phyloP scores from a whole-genome alignment of 1,140 invertebrate genomes.

The Pseudomyrmex cubaensis region DNA sequence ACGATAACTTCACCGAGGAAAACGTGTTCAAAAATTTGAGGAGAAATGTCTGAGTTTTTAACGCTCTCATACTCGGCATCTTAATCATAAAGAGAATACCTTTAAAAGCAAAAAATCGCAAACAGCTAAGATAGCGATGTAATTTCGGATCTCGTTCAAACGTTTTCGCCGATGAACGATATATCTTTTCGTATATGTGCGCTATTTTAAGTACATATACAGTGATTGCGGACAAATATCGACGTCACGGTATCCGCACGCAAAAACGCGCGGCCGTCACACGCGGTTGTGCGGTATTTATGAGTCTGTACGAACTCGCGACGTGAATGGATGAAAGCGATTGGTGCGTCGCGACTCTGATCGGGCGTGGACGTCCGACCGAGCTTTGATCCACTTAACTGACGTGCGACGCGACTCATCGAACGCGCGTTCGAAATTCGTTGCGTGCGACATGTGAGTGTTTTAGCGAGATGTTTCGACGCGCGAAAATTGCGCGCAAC shows the following conservation, averaged over 20 bases:
- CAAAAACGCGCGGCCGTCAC: conserved; percentile 37
- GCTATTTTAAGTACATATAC: not conserved
- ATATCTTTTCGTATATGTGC: not conserved
- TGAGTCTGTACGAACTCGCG: conserved; percentile 42
- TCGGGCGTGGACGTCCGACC: conserved; percentile 23
- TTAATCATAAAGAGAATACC: not conserved
- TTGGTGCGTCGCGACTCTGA: not conserved
- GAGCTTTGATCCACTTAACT: conserved; percentile 65
- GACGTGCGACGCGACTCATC: conserved; percentile 2
- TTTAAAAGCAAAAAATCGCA: not conserved
- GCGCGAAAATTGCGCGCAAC: conserved; percentile 19
- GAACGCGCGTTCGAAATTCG: conserved; percentile 45
- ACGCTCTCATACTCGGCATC: not conserved
- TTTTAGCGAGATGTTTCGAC: not conserved
- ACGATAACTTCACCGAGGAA: not conserved
- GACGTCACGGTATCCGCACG: conserved; percentile 30
- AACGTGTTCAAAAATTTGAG: not conserved
- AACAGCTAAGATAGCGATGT: not conserved
- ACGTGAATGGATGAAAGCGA: conserved; percentile 62
- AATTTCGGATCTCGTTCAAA: conserved; percentile 9
- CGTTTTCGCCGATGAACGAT: not conserved
- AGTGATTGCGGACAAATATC: conserved; percentile 45
- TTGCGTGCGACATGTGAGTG: conserved; percentile 28
- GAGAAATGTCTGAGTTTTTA: not conserved
- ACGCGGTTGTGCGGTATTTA: conserved; percentile 49